A percentile compares a stretch with the other conserved stretches of the same genome.
Evolutionary conservation across 2,797 vertebrate genomes (phyloP).

Genomic region (Phrynocephalus vlangalii): DNA sequence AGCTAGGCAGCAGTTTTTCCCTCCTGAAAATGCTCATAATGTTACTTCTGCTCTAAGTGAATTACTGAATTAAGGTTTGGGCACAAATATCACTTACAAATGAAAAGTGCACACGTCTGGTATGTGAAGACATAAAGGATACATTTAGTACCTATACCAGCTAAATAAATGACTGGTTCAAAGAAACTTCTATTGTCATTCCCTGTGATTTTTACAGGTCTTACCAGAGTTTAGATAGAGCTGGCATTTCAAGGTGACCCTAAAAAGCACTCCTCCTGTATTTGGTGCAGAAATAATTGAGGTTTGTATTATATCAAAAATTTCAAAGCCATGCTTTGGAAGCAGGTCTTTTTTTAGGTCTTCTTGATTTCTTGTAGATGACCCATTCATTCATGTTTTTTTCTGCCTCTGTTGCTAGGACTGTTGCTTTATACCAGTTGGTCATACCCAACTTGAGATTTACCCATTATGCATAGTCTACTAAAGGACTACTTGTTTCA

Average conservation of each 20-base stretch:
- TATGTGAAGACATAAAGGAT: background rate
- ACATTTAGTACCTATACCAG: conserved; percentile 11
- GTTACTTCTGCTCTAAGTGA: background rate
- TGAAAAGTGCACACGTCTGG: background rate
- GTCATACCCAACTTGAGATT: background rate
- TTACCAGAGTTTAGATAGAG: background rate
- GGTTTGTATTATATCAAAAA: background rate
- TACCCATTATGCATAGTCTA: background rate
- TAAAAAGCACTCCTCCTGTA: background rate
- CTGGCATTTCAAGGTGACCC: conserved; percentile 21
- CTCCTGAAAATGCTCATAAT: background rate
- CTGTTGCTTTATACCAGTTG: background rate
- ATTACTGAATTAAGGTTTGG: background rate
- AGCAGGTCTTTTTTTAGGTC: background rate
- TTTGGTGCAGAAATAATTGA: background rate
- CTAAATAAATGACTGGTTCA: conserved; percentile 15
- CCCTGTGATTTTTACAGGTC: conserved; percentile 12
- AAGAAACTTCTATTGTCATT: conserved; percentile 7
- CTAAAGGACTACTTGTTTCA: too few species aligned
- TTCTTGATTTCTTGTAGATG: background rate
- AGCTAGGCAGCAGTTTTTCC: background rate
- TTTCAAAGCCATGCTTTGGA: conserved; percentile 9
- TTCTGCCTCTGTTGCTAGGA: too few species aligned
- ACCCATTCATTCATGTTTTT: background rate
- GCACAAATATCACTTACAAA: conserved; percentile 3